A percentile compares a stretch with the other conserved stretches of the same genome.
phyloP scores from a whole-genome alignment of 2,113 vertebrate genomes.

The Ciconia boyciana region DNA sequence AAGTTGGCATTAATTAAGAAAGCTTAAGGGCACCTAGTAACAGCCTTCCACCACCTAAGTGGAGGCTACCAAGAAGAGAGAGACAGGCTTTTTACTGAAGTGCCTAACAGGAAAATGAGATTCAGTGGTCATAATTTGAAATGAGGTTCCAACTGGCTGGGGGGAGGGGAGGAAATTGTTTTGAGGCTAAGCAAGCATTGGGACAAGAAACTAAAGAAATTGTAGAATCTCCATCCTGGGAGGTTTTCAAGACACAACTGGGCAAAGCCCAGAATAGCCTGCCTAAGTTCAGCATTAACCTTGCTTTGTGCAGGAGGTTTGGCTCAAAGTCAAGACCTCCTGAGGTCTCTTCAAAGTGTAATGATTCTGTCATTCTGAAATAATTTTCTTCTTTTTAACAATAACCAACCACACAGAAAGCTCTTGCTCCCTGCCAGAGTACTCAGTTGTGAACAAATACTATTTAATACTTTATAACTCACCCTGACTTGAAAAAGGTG shows the following conservation, averaged over 20 bases:
- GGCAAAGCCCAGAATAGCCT: background rate
- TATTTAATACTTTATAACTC: background rate
- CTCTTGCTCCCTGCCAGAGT: background rate
- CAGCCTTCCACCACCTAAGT: background rate
- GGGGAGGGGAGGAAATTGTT: background rate
- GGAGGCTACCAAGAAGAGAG: background rate
- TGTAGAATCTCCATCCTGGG: background rate
- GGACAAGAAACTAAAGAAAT: background rate
- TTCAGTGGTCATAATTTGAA: background rate
- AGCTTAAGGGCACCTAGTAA: background rate
- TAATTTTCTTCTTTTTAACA: background rate
- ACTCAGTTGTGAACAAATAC: background rate
- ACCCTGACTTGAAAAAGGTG: background rate
- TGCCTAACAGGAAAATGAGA: background rate
- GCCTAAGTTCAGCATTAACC: background rate
- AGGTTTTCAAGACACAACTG: background rate
- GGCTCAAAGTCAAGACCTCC: background rate
- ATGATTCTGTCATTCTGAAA: background rate
- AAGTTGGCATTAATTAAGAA: background rate
- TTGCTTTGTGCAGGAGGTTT: background rate
- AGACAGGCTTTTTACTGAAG: background rate
- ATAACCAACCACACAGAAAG: background rate
- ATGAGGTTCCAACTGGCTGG: background rate
- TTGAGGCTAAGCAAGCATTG: background rate
- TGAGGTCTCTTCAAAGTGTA: background rate